A percentile compares a stretch with the other conserved stretches of the same genome.
Conservation (phyloP, 2,888 invertebrate genomes). For the Cacoxenus indagator region DNA sequence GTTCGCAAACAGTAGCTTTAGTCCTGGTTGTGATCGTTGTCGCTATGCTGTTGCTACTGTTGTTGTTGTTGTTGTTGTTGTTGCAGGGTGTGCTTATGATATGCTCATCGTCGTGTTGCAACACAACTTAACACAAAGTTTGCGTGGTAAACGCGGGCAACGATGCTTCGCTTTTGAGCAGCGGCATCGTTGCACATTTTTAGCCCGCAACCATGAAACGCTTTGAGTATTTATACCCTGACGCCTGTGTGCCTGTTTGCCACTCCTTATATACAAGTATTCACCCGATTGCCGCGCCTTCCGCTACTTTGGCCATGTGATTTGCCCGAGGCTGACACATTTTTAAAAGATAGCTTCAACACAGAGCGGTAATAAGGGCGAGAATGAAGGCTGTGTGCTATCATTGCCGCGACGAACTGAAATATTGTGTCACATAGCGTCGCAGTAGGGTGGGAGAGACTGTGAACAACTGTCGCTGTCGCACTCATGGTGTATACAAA, state of each 20-base stretch:
- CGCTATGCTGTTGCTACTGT: not conserved
- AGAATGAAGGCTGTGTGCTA: not conserved
- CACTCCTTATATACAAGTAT: constrained; percentile 42
- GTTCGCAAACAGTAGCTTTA: not conserved
- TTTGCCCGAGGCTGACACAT: constrained; percentile 5
- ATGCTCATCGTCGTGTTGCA: constrained; percentile 6
- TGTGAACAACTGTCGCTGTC: no score
- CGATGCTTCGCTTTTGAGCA: not conserved
- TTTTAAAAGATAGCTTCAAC: not conserved
- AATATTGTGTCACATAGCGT: not conserved
- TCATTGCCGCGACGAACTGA: not conserved
- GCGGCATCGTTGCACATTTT: constrained; percentile 51
- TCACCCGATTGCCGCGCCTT: constrained; percentile 31
- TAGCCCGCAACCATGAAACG: constrained; percentile 61
- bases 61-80: constrained; percentile 12
- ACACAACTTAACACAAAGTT: not conserved
- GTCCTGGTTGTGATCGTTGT: constrained; percentile 7
- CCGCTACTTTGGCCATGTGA: not conserved
- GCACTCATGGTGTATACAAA: not conserved
- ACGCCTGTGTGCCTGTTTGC: constrained; percentile 21
- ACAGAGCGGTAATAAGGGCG: not conserved
- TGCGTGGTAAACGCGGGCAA: not conserved
- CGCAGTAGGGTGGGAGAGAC: no score
- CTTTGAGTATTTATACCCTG: constrained; percentile 57
- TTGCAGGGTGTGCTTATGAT: constrained; percentile 29